Conservation (phyloP, 1,140 invertebrate species). For the Subanguina moxae region DNA sequence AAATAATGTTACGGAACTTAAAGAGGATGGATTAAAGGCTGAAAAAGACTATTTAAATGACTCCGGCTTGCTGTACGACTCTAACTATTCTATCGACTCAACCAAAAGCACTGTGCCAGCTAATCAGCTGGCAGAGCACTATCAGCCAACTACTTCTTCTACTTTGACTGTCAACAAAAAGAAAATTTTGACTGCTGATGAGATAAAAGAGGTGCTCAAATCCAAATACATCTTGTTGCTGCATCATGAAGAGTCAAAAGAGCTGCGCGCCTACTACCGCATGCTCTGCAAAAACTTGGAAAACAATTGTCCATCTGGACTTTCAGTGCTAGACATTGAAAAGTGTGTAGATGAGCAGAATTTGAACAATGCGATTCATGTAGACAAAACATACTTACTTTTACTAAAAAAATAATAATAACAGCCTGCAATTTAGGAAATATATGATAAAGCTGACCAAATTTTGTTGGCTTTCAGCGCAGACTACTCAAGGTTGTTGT, state of each 20-base stretch:
- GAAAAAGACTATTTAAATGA: background rate
- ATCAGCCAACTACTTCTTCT: background rate
- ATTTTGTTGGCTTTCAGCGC: background rate
- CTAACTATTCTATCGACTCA: background rate
- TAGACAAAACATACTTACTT: background rate
- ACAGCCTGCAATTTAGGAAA: slow-evolving; percentile 2
- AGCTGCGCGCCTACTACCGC: background rate
- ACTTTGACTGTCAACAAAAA: background rate
- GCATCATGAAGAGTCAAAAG: background rate
- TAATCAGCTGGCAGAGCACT: too few species aligned
- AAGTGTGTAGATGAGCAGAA: slow-evolving; percentile 7
- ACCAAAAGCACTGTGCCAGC: too few species aligned
- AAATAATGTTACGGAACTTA: background rate
- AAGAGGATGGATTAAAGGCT: background rate
- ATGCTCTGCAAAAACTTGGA: background rate
- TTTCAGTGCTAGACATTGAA: background rate
- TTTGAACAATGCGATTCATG: background rate
- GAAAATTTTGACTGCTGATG: background rate
- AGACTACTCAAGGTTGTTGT: slow-evolving; percentile 2
- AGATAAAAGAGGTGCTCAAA: background rate
- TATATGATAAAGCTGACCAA: background rate
- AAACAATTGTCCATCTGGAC: too few species aligned
- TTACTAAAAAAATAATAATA: background rate
- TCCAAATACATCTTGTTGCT: background rate
- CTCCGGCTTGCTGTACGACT: background rate